Evolutionary conservation across 2,888 invertebrate species (phyloP).

Genomic region (Elegia similella): DNA sequence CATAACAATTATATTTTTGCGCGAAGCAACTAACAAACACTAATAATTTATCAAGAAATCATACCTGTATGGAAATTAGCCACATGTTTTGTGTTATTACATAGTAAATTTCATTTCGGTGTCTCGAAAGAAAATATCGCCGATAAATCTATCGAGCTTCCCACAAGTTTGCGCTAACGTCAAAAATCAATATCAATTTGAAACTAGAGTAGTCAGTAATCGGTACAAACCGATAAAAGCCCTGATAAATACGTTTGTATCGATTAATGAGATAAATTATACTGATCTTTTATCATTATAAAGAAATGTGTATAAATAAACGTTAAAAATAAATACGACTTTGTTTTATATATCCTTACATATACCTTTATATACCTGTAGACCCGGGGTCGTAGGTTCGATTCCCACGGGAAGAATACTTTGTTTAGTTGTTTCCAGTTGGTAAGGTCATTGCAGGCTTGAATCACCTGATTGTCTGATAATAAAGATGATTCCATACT

Average conservation of each 20-base stretch:
- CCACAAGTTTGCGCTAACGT: constrained; percentile 42
- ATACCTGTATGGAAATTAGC: constrained; percentile 9
- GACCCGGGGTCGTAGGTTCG: too few species aligned
- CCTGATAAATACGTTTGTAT: neutral
- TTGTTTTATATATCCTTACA: too few species aligned
- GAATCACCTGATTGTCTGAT: too few species aligned
- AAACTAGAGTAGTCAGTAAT: neutral
- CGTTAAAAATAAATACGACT: too few species aligned
- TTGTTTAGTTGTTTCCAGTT: too few species aligned
- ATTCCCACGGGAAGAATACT: too few species aligned
- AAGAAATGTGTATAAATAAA: too few species aligned
- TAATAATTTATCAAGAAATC: neutral
- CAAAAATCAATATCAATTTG: constrained; percentile 58
- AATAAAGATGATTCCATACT: too few species aligned
- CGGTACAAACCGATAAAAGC: constrained; percentile 7
- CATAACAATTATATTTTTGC: neutral
- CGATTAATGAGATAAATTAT: too few species aligned
- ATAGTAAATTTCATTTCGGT: constrained; percentile 9
- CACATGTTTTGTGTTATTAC: constrained; percentile 11
- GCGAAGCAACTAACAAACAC: neutral
- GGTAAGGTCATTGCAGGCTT: too few species aligned
- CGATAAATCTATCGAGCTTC: constrained; percentile 25
- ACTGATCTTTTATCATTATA: too few species aligned
- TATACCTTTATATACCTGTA: too few species aligned
- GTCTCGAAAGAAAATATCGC: constrained; percentile 6